Evolutionary conservation across 1,140 invertebrate species (phyloP), one percentile per base, ranked within the genome.

Genomic region (Papilio helenus): DNA sequence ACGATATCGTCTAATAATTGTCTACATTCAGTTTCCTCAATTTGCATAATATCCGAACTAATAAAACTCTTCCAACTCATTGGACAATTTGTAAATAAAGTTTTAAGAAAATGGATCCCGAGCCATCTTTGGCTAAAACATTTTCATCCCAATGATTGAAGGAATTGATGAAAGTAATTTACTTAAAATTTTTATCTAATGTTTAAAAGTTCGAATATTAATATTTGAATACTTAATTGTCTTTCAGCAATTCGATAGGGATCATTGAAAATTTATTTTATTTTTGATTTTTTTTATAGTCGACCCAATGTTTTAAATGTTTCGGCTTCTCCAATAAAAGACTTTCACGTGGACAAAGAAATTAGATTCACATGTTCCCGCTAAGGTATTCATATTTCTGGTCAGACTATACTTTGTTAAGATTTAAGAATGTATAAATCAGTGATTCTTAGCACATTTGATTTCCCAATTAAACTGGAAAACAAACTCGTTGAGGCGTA

Each of bases 31-130:
- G 72, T 74, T 51, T 1, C 20, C 44, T 49, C n/a, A 29, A 72
- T 74, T 74, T 74, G 72, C 72, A 49, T 74, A 74, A 74, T 46
- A 44, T 42, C 42, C 23, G 42, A 29, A 74, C 72, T 49, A 74
- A 49, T 74, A 26, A 74, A 74, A 49, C 72, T 51, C 49, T 51
- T 74, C 72, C 44, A 26, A 26, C 44, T 49, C 72, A 74, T 51
- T 74, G 72, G 12, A 7, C 18, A 49, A 74, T 46, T 12, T 74
- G 12, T 74, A 74, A 46, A 51, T 49, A 49, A 74, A 74, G 23
- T 74, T 74, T 74, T 16, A 46, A 26, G 18, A 14, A 72, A 74
- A 26, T 74, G 44, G 39, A 29, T 29, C 26, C 18, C 3, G 4
- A 16, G 61, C 12, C 26, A 29, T 29, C 14, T 68, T 68, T 29